Base-by-base conservation (phyloP, 2,888 invertebrate genomes). In the Athalia circularis region DNA sequence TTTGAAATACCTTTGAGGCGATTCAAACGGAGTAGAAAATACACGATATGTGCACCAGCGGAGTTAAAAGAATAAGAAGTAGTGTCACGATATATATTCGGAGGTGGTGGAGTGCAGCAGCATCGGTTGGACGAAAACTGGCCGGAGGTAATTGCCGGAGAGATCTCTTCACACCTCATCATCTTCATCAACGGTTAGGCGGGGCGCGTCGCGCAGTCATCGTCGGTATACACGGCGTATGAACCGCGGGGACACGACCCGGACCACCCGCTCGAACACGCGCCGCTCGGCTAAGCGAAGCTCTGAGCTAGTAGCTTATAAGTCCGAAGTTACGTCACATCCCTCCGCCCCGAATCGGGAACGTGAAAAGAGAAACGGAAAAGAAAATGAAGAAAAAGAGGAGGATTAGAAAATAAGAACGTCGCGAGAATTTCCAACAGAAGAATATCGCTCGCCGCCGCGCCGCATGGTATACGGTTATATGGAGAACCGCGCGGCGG, bases 161-260 rank as follows among this genome's bases (percentile, higher is more conserved):
- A 87, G 62, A 85, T 90, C 89, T 89, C 90, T 90, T 90, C 89
- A 88, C 90, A 90, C 90, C 90, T 90, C 90, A 90, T 90, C 90
- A 90, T 90, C 89, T 86, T 89, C 89, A 88, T 89, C 88, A 89
- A 87, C 89, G 85, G 86, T 85, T 82, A 81, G 81, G 82, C 83
- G 83, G 86, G 85, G 84, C 83, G 84, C 84, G 84, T 84, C 87
- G 83, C 72, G 64, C 77, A 82, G 80, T 83, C 81, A 81, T 82
- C 81, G 82, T 83, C 82, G 29, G 29, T 29, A 29, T 29, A 29
- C 29, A 29, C 29, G 29, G 29, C 29, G 82, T 79, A 80, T 81
- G 79, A 80, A 80, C 83, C 82, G 80, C 80, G 83, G 81, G 84
- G 82, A 80, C 81, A 80, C 81, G 78, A 81, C 65, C 47, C 52